Percentiles rank a stretch among this genome's conserved stretches.
Evolutionary conservation across 2,888 invertebrate genomes (phyloP).

Genomic region (Eretmocerus hayati): DNA sequence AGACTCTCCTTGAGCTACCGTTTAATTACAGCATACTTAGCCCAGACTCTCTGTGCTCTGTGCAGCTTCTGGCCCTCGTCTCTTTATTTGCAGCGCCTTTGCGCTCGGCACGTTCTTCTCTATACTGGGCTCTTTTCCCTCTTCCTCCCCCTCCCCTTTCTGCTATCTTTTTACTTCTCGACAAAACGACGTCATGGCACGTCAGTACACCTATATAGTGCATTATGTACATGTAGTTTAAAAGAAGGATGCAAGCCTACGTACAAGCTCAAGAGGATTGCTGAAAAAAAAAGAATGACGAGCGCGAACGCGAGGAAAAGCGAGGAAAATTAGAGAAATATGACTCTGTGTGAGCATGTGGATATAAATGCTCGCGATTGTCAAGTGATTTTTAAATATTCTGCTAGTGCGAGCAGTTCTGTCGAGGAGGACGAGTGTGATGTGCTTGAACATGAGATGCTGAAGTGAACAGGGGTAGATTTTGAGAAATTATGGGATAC

Average conservation of each 20-base stretch:
- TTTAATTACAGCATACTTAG: conserved; percentile 38
- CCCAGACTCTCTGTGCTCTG: conserved; percentile 7
- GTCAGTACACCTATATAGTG: conserved; percentile 8
- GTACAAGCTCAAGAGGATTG: background rate
- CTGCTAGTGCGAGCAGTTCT: background rate
- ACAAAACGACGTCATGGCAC: background rate
- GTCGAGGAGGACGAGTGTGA: no score
- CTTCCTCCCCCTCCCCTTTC: conserved; percentile 22
- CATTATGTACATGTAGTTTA: conserved; percentile 1
- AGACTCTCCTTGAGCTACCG: conserved; percentile 37
- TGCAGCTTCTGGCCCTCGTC: conserved; percentile 11
- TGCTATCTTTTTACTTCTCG: no score
- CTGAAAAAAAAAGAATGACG: background rate
- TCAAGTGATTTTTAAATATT: conserved; percentile 8
- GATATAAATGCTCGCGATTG: conserved; percentile 6
- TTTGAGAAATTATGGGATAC: no score
- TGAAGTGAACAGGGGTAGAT: no score
- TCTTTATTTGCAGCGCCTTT: conserved; percentile 25
- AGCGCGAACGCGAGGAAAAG: background rate
- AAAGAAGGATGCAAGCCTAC: conserved; percentile 8
- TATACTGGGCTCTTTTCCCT: conserved; percentile 13
- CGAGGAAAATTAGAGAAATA: background rate
- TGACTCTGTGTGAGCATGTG: background rate
- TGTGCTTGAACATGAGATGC: no score
- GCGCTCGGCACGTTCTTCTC: conserved; percentile 1